A percentile compares a stretch with the other conserved stretches of the same genome.
Conservation (phyloP, 2,888 invertebrate species). For the Dilophus febrilis region DNA sequence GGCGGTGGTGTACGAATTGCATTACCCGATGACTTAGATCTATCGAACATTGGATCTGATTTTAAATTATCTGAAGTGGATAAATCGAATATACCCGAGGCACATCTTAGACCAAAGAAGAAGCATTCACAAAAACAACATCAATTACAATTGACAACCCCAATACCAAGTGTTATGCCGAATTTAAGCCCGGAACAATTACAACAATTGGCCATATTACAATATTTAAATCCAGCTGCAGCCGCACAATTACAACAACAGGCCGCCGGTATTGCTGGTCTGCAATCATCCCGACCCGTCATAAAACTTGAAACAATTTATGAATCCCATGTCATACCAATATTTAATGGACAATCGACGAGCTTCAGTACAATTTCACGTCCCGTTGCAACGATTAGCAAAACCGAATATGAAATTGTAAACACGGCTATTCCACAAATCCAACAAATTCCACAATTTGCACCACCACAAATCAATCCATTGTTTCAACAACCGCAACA, state of each 20-base stretch:
- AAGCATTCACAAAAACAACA: slow-evolving; percentile 2
- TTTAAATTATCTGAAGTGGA: slow-evolving; percentile 55
- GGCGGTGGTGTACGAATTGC: slow-evolving; percentile 30
- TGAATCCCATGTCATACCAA: slow-evolving; percentile 66
- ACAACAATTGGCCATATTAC: slow-evolving; percentile 54
- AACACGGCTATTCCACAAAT: slow-evolving; percentile 52
- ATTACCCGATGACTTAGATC: slow-evolving; percentile 46
- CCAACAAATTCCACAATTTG: slow-evolving; percentile 33
- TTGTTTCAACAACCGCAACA: slow-evolving; percentile 38
- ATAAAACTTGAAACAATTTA: slow-evolving; percentile 60
- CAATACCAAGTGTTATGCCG: background rate
- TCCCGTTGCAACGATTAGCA: slow-evolving; percentile 58
- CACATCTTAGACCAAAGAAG: slow-evolving; percentile 26
- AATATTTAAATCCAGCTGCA: slow-evolving; percentile 50
- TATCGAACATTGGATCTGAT: slow-evolving; percentile 54
- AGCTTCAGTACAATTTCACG: slow-evolving; percentile 62
- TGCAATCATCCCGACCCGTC: slow-evolving; percentile 64
- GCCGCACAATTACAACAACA: slow-evolving; percentile 44
- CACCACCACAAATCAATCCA: slow-evolving; percentile 26
- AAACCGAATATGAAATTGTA: slow-evolving; percentile 61
- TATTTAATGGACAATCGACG: slow-evolving; percentile 58
- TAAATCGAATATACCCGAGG: slow-evolving; percentile 38
- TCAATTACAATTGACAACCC: slow-evolving; percentile 8
- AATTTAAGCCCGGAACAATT: slow-evolving; percentile 42
- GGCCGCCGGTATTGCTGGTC: too few species aligned